phyloP scores from a whole-genome alignment of 2,797 vertebrate genomes.

The Gymnoscopelus braueri region DNA sequence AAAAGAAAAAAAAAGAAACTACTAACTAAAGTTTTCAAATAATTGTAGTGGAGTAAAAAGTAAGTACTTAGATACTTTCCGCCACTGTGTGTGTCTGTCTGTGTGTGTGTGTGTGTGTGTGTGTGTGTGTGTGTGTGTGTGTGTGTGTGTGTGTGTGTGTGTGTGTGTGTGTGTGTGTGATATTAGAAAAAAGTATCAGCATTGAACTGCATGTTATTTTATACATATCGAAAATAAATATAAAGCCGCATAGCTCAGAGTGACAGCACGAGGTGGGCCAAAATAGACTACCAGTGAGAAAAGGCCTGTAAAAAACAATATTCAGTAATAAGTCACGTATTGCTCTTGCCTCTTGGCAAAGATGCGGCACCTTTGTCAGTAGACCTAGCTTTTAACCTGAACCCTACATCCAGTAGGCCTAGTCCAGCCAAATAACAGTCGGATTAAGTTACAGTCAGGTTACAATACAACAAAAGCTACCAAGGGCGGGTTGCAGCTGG shows the following conservation, averaged over 20 bases:
- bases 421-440: constrained; percentile 37
- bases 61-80: too few relatives aligned
- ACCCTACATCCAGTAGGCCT: constrained; percentile 43
- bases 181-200: too few relatives aligned
- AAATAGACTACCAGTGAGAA: neutral
- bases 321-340: neutral
- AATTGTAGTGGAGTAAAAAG: too few relatives aligned
- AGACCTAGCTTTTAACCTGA: constrained; percentile 30
- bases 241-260: neutral
- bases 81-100: too few relatives aligned
- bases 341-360: neutral
- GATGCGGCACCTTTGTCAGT: constrained; percentile 26
- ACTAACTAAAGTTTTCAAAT: too few relatives aligned
- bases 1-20: too few relatives aligned
- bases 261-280: neutral
- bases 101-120: too few relatives aligned
- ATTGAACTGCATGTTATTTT: too few relatives aligned
- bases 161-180: too few relatives aligned
- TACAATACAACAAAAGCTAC: constrained; percentile 63
- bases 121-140: too few relatives aligned
- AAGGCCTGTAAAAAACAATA: neutral
- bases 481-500: constrained; percentile 27
- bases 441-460: constrained; percentile 69
- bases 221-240: neutral
- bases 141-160: too few relatives aligned